These are phyloP conservation scores for Halcyon leucocephala DNA, from an alignment of 2,797 vertebrate species.

Conservation along the genomic window DNA sequence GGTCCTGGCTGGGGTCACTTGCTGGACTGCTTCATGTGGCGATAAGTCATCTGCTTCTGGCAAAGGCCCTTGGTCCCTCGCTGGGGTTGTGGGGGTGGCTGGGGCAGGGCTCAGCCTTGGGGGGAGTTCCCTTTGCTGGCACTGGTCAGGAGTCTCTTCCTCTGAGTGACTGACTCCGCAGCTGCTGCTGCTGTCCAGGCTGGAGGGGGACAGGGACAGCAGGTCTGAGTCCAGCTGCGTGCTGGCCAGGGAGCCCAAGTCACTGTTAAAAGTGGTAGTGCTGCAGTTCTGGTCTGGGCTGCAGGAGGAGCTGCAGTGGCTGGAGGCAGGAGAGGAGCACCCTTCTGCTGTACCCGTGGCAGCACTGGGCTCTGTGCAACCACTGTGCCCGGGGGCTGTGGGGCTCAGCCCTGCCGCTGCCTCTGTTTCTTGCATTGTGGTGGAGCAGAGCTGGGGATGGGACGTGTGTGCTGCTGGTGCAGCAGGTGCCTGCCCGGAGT, in stretches of 20 bases:
- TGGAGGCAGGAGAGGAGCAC: not conserved
- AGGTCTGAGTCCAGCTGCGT: constrained; percentile 13
- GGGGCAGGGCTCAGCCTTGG: not conserved
- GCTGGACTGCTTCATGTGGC: not conserved
- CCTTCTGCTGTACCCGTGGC: not conserved
- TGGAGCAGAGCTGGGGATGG: not conserved
- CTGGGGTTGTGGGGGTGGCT: not conserved
- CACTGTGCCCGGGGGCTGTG: not conserved
- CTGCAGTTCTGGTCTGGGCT: constrained; percentile 46
- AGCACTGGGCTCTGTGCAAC: not conserved
- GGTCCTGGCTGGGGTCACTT: not conserved
- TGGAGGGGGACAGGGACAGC: constrained; percentile 41
- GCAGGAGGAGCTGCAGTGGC: not conserved
- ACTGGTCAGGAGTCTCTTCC: not conserved
- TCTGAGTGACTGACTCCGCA: not conserved
- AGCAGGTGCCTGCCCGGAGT: not conserved
- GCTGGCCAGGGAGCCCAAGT: constrained; percentile 63
- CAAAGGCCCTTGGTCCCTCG: not conserved
- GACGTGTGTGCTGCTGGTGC: rapidly evolving
- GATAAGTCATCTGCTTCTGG: not conserved
- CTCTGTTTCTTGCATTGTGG: not conserved
- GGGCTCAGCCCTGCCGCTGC: not conserved
- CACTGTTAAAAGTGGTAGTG: constrained; percentile 49
- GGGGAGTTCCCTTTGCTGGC: not conserved
- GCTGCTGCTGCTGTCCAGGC: constrained; percentile 36